Evolutionary conservation across 2,888 invertebrate genomes (phyloP).

Genomic region (Sisyra terminalis): DNA sequence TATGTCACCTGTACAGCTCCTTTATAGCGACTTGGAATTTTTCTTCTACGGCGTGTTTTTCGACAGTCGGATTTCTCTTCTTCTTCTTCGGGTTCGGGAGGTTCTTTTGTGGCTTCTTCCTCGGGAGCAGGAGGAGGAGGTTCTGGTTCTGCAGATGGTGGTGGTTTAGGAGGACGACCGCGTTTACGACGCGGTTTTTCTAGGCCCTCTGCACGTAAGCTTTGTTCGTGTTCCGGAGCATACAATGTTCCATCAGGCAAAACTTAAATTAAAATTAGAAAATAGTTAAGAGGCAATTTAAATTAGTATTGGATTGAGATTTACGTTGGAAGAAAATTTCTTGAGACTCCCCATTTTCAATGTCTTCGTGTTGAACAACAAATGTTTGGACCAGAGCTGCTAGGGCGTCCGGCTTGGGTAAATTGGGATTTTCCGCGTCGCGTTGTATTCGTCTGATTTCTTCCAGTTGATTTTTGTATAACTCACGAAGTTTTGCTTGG

Average conservation of each 20-base stretch:
- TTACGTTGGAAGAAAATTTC: constrained; percentile 35
- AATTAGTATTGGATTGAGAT: too few species aligned
- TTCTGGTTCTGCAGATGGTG: constrained; percentile 20
- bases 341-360: constrained; percentile 21
- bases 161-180: constrained; percentile 48
- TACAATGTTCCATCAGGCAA: constrained; percentile 44
- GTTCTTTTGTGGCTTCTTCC: constrained; percentile 10
- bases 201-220: constrained; percentile 44
- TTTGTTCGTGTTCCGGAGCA: constrained; percentile 44
- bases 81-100: constrained; percentile 16
- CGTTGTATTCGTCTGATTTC: constrained; percentile 22
- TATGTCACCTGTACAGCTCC: constrained; percentile 42
- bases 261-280: constrained; percentile 27
- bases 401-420: constrained; percentile 23
- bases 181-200: constrained; percentile 49
- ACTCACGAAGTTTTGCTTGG: constrained; percentile 38
- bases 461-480: constrained; percentile 30
- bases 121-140: constrained; percentile 15
- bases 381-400: constrained; percentile 17
- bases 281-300: too few species aligned
- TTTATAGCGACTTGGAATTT: constrained; percentile 42
- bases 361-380: constrained; percentile 10
- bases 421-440: neutral
- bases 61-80: constrained; percentile 30
- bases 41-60: constrained; percentile 39